Base-by-base conservation (phyloP, 1,140 invertebrate genomes). In the Ceratoteleas bidentatus region DNA sequence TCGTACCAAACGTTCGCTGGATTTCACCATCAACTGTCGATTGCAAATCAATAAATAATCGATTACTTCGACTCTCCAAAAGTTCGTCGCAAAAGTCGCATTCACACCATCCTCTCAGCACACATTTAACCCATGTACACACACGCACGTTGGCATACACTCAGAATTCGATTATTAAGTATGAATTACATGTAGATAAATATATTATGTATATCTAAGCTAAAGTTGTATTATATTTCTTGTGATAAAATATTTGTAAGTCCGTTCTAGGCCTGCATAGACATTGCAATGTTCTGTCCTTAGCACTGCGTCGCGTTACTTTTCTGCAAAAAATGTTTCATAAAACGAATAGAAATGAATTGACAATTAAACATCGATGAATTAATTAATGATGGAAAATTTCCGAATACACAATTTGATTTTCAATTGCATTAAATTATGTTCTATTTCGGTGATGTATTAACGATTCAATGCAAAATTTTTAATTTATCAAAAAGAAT, bases 231-330 rank as follows among this genome's bases (percentile, higher is more conserved):
- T 85, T 84, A 90, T 88, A 89, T 85, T 89, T 88, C 88, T 88
- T 58, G 85, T 89, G 87, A 86, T 89, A 89, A 89, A 88, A 90
- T 88, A 87, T 86, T 84, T 57, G 52, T 85, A 83, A 81, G 80
- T 76, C 70, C 16, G 66, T 43, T 49, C 14, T 86, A 87, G 86
- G 85, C 85, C 84, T 40, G 47, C 74, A 34, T 45, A 49, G 62
- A 61, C 69, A 61, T 69, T 80, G 50, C 60, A 65, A 66, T 16
- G 15, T 70, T 70, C 65, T 62, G 50, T 70, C 45, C 36, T 80
- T 73, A 74, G 10, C 32, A 64, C 15, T 24, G 24, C 24, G 4
- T 24, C 24, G 24, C 24, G 24, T 24, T 24, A 24, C 24, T 24
- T 24, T 24, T 4, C 24, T 24, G 24, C 4, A 24, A 1, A 24